These are phyloP conservation scores for Halcyon smyrnensis DNA, from an alignment of 2,797 vertebrate species.

Conservation along the genomic window DNA sequence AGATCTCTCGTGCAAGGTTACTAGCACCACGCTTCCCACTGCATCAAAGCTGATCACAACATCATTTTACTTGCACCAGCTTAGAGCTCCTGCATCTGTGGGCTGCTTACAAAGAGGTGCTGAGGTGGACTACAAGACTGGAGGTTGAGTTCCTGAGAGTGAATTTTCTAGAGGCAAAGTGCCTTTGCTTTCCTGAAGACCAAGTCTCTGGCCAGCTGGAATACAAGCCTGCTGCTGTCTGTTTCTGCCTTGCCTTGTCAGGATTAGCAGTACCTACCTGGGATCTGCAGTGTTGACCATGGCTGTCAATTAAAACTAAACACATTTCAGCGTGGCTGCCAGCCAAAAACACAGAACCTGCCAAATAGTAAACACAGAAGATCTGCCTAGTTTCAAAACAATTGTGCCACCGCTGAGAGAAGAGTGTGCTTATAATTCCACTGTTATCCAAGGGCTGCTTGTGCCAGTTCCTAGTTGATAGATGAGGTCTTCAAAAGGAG, in stretches of 20 bases:
- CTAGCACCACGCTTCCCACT: not conserved
- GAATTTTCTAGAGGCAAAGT: not conserved
- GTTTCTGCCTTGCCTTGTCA: slow-evolving; percentile 33
- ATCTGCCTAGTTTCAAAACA: slow-evolving; percentile 80
- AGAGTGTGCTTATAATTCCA: slow-evolving; percentile 10
- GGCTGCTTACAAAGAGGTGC: not conserved
- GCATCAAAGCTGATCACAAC: not conserved
- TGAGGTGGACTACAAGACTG: not conserved
- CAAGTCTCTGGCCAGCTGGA: not conserved
- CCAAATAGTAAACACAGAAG: slow-evolving; percentile 79
- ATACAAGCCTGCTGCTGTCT: not conserved
- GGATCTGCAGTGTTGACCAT: slow-evolving; percentile 75
- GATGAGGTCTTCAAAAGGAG: not conserved
- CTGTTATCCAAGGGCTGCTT: not conserved
- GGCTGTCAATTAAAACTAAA: slow-evolving; percentile 81
- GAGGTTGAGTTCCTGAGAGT: not conserved
- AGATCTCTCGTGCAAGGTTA: not conserved
- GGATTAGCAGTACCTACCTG: slow-evolving; percentile 74
- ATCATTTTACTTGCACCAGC: not conserved
- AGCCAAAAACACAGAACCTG: slow-evolving; percentile 80
- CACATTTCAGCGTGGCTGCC: slow-evolving; percentile 75
- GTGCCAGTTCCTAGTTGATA: not conserved
- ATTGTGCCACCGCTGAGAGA: slow-evolving; percentile 40
- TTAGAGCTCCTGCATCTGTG: fast-evolving
- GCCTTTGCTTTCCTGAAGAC: not conserved